A percentile compares a stretch with the other conserved stretches of the same genome.
phyloP scores from a whole-genome alignment of 2,888 invertebrate genomes.

The Phytoseiulus persimilis region DNA sequence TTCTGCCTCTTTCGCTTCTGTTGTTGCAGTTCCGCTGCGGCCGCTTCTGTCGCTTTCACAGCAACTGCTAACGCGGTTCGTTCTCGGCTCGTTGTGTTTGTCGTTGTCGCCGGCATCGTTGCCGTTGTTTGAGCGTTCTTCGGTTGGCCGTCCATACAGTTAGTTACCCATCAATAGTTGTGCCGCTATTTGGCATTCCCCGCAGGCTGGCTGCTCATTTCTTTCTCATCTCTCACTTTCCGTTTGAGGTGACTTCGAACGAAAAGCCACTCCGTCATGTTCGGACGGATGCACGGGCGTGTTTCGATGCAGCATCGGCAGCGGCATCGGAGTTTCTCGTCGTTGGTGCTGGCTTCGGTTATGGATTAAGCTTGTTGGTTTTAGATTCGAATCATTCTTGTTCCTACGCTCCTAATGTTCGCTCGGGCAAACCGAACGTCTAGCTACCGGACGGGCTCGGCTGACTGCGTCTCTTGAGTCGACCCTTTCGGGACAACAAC shows the following conservation, averaged over 20 bases:
- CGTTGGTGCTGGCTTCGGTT: neutral
- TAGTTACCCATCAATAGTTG: neutral
- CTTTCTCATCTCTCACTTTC: neutral
- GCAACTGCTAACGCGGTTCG: neutral
- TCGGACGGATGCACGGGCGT: neutral
- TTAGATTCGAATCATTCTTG: neutral
- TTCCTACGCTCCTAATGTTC: neutral
- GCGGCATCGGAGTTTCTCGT: neutral
- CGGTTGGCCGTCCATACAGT: neutral
- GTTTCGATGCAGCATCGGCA: neutral
- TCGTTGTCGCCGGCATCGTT: neutral
- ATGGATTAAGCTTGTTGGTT: conserved; percentile 5
- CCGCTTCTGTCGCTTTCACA: neutral
- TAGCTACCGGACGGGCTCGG: neutral
- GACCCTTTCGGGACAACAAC: neutral
- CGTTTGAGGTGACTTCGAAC: neutral
- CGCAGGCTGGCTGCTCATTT: neutral
- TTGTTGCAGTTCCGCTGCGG: neutral
- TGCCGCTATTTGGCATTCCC: neutral
- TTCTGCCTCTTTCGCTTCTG: neutral
- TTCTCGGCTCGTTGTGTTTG: neutral
- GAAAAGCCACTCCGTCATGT: neutral
- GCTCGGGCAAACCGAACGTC: neutral
- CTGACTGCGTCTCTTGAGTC: neutral
- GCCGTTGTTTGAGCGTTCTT: neutral